Evolutionary conservation across 2,113 vertebrate genomes (phyloP).

Genomic region (Siniperca knerii): DNA sequence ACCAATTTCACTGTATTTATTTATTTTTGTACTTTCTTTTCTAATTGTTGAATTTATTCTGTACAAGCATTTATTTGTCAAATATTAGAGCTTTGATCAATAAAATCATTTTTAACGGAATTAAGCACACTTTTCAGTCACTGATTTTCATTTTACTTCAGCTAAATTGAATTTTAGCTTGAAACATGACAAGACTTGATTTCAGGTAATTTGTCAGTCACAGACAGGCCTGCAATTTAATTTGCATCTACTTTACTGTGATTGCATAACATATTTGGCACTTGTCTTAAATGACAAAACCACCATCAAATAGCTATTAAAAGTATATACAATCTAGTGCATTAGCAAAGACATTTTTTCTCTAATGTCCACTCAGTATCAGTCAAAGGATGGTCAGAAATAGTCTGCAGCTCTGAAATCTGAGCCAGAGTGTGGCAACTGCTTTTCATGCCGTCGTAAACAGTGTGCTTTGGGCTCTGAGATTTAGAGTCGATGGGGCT

Average conservation of each 20-base stretch:
- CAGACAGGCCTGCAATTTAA: background rate
- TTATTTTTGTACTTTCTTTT: constrained; percentile 35
- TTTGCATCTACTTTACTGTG: background rate
- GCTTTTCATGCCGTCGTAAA: constrained; percentile 56
- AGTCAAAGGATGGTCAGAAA: constrained; percentile 39
- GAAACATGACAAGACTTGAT: background rate
- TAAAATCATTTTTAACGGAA: background rate
- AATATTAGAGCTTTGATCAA: background rate
- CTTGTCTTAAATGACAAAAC: background rate
- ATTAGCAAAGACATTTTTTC: background rate
- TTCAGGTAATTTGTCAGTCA: background rate
- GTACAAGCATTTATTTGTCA: background rate
- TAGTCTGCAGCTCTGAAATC: constrained; percentile 49
- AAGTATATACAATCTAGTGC: background rate
- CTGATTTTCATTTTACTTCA: background rate
- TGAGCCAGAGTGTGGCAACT: constrained; percentile 24
- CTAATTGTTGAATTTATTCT: background rate
- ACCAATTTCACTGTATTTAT: constrained; percentile 38
- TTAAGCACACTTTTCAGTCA: background rate
- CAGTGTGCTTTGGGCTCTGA: constrained; percentile 26
- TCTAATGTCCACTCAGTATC: background rate
- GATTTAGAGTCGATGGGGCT: constrained; percentile 38
- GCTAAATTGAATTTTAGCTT: background rate
- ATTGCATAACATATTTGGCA: background rate
- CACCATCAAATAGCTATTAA: background rate